phyloP scores from a whole-genome alignment of 2,797 vertebrate species.

The Parotocinclus haroldoi region DNA sequence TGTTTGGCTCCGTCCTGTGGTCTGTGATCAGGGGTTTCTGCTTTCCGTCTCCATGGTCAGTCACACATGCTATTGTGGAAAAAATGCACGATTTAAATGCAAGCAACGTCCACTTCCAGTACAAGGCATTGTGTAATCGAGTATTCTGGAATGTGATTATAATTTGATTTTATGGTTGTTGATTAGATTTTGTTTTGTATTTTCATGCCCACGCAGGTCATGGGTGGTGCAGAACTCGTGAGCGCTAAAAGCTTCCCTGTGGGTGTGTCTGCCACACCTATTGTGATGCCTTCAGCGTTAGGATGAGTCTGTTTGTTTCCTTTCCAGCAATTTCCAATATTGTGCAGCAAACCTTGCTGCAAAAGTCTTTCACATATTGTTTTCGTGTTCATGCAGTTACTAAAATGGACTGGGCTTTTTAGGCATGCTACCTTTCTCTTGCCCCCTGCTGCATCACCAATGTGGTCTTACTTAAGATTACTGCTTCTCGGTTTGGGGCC shows the following conservation, averaged over 20 bases:
- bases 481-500: no score
- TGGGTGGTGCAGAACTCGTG: constrained; percentile 28
- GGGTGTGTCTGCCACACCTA: constrained; percentile 67
- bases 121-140: constrained; percentile 37
- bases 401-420: neutral
- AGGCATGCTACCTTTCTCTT: constrained; percentile 38
- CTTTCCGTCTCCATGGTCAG: constrained; percentile 44
- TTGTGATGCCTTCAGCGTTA: constrained; percentile 8
- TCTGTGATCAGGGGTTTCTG: constrained; percentile 37
- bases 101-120: constrained; percentile 10
- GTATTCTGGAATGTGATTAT: constrained; percentile 32
- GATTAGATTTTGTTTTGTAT: neutral
- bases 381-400: neutral
- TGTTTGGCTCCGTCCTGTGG: constrained; percentile 48
- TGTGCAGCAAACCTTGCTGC: constrained; percentile 13
- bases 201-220: neutral
- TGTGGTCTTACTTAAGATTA: no score
- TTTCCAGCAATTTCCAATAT: neutral
- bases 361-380: constrained; percentile 13
- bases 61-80: constrained; percentile 43
- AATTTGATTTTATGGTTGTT: no score
- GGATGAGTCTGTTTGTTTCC: neutral
- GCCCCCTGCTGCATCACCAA: constrained; percentile 44
- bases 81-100: constrained; percentile 9
- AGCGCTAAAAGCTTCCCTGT: constrained; percentile 53